Conservation (phyloP, 2,113 vertebrate genomes). For the Poecilia latipinna region DNA sequence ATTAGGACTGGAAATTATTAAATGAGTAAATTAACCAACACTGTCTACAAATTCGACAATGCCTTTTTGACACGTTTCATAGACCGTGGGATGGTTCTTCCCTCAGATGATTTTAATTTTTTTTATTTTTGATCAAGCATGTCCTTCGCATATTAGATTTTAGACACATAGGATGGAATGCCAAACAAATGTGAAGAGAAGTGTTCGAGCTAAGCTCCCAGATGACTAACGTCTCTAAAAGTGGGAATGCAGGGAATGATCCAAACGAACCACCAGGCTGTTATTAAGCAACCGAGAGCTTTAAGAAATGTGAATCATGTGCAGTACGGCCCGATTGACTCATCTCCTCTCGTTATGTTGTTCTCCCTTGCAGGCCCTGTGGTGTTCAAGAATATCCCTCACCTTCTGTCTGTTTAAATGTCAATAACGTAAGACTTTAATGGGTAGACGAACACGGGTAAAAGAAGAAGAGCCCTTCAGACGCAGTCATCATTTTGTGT, state of each 20-base stretch:
- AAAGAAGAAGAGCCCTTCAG: too few relatives aligned
- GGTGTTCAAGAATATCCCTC: not conserved
- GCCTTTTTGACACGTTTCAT: not conserved
- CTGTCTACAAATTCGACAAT: not conserved
- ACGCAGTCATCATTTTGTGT: not conserved
- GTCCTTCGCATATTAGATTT: not conserved
- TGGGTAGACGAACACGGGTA: not conserved
- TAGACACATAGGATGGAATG: not conserved
- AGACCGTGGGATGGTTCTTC: not conserved
- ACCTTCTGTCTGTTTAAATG: not conserved
- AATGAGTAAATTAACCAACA: not conserved
- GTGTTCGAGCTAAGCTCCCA: not conserved
- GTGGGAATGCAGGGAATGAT: not conserved
- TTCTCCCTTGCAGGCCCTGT: not conserved
- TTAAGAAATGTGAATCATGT: not conserved
- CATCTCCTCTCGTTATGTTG: not conserved
- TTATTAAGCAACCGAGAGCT: not conserved
- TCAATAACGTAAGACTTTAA: not conserved
- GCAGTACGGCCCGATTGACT: not conserved
- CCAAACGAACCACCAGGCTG: not conserved
- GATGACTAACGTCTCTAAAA: not conserved
- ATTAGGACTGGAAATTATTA: not conserved
- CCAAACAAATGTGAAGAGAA: not conserved
- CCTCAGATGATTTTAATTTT: not conserved
- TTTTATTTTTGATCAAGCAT: not conserved